These are phyloP conservation scores for Temnothorax unifasciatus DNA, from an alignment of 2,888 invertebrate genomes.

Conservation along the genomic window DNA sequence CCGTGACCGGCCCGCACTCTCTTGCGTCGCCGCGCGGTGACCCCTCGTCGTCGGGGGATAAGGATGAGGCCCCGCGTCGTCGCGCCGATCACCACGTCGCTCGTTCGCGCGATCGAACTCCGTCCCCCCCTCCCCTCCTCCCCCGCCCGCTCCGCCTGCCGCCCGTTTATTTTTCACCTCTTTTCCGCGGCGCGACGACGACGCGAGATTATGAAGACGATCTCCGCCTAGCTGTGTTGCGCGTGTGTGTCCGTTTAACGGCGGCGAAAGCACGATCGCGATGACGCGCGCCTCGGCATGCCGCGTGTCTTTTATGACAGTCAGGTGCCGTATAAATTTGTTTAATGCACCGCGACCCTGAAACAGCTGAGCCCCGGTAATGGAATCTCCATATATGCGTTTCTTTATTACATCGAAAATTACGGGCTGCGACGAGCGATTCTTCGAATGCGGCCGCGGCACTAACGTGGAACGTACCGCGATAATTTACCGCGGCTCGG, in stretches of 20 bases:
- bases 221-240: conserved; percentile 52
- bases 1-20: conserved; percentile 59
- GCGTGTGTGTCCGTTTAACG: conserved; percentile 57
- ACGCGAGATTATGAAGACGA: conserved; percentile 63
- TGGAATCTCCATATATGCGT: conserved; percentile 75
- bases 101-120: conserved; percentile 37
- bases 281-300: conserved; percentile 69
- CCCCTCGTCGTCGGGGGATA: conserved; percentile 42
- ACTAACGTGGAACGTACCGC: conserved; percentile 53
- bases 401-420: conserved; percentile 77
- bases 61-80: conserved; percentile 56
- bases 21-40: conserved; percentile 46
- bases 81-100: conserved; percentile 36
- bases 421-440: conserved; percentile 62
- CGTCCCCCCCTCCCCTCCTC: conserved; percentile 2
- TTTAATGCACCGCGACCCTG: conserved; percentile 76
- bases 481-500: conserved; percentile 62
- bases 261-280: conserved; percentile 73
- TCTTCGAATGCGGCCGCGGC: conserved; percentile 68
- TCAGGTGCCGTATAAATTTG: conserved; percentile 76
- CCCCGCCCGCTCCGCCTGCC: background rate
- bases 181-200: conserved; percentile 34
- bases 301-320: conserved; percentile 77
- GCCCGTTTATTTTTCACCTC: conserved; percentile 13
- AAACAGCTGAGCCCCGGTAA: conserved; percentile 72